phyloP scores from a whole-genome alignment of 2,113 vertebrate species.

The Tragelaphus buxtoni region DNA sequence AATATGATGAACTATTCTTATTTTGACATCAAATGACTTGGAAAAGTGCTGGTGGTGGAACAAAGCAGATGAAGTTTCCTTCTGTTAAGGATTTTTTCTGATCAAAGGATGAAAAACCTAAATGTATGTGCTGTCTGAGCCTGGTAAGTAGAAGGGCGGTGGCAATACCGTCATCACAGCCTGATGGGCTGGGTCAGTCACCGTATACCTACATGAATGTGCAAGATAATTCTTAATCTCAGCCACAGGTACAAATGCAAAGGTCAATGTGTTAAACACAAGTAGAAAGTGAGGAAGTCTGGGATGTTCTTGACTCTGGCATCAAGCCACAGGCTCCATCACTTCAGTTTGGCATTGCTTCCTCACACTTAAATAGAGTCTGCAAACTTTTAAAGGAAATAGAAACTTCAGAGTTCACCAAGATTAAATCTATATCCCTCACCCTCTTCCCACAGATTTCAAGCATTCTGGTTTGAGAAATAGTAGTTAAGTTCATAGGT shows the following conservation, averaged over 20 bases:
- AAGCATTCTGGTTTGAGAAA: background rate
- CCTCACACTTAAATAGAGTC: background rate
- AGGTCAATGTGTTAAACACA: background rate
- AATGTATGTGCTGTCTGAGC: background rate
- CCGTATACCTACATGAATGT: background rate
- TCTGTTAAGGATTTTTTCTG: background rate
- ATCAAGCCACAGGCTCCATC: background rate
- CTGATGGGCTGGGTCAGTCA: background rate
- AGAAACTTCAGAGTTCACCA: background rate
- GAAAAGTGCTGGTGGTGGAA: background rate
- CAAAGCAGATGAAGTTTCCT: background rate
- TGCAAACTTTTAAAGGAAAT: background rate
- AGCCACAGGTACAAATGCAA: background rate
- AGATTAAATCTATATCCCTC: background rate
- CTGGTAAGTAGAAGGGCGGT: background rate
- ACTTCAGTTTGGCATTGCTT: background rate
- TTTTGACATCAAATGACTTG: conserved; percentile 15
- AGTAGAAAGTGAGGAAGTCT: background rate
- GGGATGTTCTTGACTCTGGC: background rate
- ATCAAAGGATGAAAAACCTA: background rate
- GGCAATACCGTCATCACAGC: background rate
- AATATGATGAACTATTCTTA: background rate
- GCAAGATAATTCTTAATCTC: background rate
- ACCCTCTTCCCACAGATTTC: background rate
- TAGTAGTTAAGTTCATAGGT: background rate